Percentiles rank a stretch among this genome's conserved stretches.
Conservation (phyloP, 2,797 vertebrate genomes). For the Atherinosoma microstoma region DNA sequence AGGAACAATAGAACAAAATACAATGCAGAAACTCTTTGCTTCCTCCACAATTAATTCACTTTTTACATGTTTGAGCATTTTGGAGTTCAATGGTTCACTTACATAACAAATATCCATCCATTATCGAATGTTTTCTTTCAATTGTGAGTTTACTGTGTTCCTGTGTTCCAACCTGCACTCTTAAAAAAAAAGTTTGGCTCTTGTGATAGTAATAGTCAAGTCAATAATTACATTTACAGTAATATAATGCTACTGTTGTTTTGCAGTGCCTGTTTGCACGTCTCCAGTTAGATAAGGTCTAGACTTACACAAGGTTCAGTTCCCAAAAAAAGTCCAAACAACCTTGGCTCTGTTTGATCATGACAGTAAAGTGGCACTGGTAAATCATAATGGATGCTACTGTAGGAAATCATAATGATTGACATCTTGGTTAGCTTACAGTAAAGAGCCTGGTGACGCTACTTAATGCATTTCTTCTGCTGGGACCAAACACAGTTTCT, state of each 20-base stretch:
- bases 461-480: neutral
- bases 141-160: neutral
- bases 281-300: neutral
- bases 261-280: neutral
- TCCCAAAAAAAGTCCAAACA: no score
- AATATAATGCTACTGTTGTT: neutral
- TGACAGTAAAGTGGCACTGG: no score
- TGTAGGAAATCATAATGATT: no score
- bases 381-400: no score
- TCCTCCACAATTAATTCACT: neutral
- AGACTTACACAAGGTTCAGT: no score
- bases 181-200: neutral
- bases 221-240: neutral
- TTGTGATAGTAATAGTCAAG: neutral
- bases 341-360: no score
- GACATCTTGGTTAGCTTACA: neutral
- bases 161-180: neutral
- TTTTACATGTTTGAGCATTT: neutral
- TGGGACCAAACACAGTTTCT: neutral
- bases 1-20: neutral
- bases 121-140: neutral
- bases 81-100: neutral
- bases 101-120: neutral
- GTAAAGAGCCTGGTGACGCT: neutral
- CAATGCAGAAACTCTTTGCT: neutral